Conservation (phyloP, 2,888 invertebrate genomes). For the Drosophila kanekoi region DNA sequence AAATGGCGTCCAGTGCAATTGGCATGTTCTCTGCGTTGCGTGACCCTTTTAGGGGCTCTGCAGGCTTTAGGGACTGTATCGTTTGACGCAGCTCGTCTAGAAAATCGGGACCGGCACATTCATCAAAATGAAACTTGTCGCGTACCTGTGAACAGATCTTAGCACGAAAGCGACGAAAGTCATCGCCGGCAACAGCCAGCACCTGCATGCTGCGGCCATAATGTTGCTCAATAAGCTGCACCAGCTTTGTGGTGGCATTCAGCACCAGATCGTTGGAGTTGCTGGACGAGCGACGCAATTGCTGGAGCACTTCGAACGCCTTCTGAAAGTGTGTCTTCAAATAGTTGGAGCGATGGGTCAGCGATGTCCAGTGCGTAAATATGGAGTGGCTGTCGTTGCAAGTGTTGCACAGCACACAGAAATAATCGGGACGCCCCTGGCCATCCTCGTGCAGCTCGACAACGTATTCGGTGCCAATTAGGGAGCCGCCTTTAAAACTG, state of each 20-base stretch:
- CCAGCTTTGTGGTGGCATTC: constrained; percentile 73
- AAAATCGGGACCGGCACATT: constrained; percentile 87
- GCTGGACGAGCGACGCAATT: constrained; percentile 35
- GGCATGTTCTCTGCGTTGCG: constrained; percentile 31
- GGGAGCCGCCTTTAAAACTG: constrained; percentile 84
- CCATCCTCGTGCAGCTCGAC: constrained; percentile 89
- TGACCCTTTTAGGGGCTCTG: constrained; percentile 47
- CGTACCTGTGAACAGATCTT: constrained; percentile 88
- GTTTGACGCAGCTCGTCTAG: constrained; percentile 85
- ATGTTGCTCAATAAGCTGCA: constrained; percentile 90
- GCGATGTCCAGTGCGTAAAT: constrained; percentile 91
- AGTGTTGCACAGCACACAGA: constrained; percentile 92
- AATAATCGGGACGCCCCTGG: constrained; percentile 90
- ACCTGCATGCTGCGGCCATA: constrained; percentile 89
- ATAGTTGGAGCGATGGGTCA: constrained; percentile 91
- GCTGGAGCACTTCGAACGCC: constrained; percentile 86
- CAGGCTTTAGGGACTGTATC: constrained; percentile 56
- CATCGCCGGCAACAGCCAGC: constrained; percentile 88
- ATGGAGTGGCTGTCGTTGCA: constrained; percentile 92
- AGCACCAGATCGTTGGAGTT: constrained; percentile 18
- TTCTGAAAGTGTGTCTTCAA: constrained; percentile 86
- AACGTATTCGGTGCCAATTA: constrained; percentile 92
- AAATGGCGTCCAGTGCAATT: constrained; percentile 83
- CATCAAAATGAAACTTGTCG: constrained; percentile 89
- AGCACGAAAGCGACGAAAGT: constrained; percentile 89